Conservation (phyloP, 2,888 invertebrate species). For the Prenolepis imparis region DNA sequence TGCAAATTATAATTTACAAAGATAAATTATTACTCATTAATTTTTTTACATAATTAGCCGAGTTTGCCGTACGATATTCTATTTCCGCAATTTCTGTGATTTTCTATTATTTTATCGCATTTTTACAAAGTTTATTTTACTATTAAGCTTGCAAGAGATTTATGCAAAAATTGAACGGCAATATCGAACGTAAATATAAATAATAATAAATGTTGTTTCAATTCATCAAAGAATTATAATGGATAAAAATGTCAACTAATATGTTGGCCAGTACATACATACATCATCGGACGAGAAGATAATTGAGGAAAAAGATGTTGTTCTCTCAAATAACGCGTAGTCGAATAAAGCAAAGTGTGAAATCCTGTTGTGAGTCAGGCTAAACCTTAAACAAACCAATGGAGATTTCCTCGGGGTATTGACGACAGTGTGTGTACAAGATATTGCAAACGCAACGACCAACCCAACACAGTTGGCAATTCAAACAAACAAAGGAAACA, state of each 20-base stretch:
- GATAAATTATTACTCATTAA: too few species aligned
- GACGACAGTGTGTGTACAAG: slow-evolving; percentile 55
- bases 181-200: background rate
- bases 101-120: background rate
- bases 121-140: slow-evolving; percentile 6
- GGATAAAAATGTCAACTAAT: background rate
- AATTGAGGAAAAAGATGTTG: slow-evolving; percentile 42
- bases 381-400: slow-evolving; percentile 55
- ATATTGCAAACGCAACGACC: slow-evolving; percentile 53
- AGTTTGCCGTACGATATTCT: background rate
- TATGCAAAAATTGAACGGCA: background rate
- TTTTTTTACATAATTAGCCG: background rate
- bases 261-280: background rate
- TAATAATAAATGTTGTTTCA: background rate
- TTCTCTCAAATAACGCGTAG: background rate
- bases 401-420: slow-evolving; percentile 55
- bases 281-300: background rate
- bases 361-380: slow-evolving; percentile 46
- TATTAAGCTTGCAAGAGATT: background rate
- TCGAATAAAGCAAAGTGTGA: slow-evolving; percentile 53
- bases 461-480: slow-evolving; percentile 61
- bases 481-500: slow-evolving; percentile 68
- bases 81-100: background rate
- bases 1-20: background rate
- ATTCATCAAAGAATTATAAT: slow-evolving; percentile 12